Percentiles rank a stretch among this genome's conserved stretches.
Evolutionary conservation across 1,140 invertebrate species (phyloP).

Genomic region (Drosophila equinoxialis): DNA sequence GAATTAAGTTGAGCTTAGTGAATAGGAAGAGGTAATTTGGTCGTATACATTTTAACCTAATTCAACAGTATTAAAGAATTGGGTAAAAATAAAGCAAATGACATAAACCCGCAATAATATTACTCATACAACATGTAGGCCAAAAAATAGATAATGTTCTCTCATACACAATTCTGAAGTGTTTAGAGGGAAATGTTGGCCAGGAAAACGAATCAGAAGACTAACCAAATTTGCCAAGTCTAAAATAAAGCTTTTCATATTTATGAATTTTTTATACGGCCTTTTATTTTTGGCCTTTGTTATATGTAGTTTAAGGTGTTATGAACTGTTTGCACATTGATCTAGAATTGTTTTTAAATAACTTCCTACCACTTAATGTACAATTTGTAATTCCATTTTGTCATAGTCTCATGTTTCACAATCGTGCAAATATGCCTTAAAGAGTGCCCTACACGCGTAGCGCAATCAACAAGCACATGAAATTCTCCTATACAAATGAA

Average conservation of each 20-base stretch:
- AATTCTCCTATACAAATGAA: slow-evolving; percentile 3
- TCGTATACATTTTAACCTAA: not conserved
- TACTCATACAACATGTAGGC: slow-evolving; percentile 35
- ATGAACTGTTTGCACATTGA: not conserved
- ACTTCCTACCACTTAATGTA: not conserved
- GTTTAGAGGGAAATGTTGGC: no score
- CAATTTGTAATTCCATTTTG: slow-evolving; percentile 34
- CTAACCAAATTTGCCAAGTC: no score
- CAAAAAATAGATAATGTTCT: not conserved
- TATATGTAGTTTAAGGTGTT: not conserved
- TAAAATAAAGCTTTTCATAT: no score
- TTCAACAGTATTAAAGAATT: not conserved
- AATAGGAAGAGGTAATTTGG: not conserved
- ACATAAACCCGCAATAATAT: slow-evolving; percentile 1
- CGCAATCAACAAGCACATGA: slow-evolving; percentile 25
- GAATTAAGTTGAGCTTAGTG: not conserved
- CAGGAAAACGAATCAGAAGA: no score
- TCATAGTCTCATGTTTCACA: slow-evolving; percentile 26
- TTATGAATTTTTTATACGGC: no score
- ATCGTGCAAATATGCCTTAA: slow-evolving; percentile 54
- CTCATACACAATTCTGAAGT: not conserved
- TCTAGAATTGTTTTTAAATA: not conserved
- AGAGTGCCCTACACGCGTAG: slow-evolving; percentile 34
- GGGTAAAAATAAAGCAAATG: not conserved
- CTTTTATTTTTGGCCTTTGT: no score